Evolutionary conservation across 2,888 invertebrate species (phyloP), one percentile per base, ranked within the genome.

Genomic region (Alsophila aescularia): DNA sequence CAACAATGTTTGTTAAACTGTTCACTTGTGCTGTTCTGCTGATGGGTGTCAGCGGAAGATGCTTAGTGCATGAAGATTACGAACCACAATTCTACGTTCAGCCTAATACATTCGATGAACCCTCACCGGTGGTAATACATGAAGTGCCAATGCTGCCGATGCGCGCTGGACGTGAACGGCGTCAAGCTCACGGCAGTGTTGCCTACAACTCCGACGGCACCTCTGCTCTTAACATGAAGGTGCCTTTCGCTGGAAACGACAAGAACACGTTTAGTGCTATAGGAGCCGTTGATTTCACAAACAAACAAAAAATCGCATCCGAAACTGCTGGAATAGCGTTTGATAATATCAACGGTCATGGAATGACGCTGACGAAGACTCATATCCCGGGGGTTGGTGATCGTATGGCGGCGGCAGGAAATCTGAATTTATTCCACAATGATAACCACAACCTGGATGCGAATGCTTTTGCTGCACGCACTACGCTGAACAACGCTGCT

Each of bases 391-490:
- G 67, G 16, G 73, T 78, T 32, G 81, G 77, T 0, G 64, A 80
- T 24, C 72, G 76, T 40, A 8, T 74, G 21, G 76, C 79, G 0
- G 79, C 68, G 0, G 77, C 75, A 0, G 83, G 73, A 0, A 70
- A 65, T 7, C 42, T 81, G 7, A 81, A 74, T 32, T 55, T 84
- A 5, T 50, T 81, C 51, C 60, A 76, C 41, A 77, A 72, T 13
- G 61, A 66, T 1, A 64, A 72, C 52, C 81, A 83, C 44, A 72
- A 77, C 10, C 41, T 85, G 10, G 71, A 66, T 32, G 82, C 81
- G 0, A 83, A 82, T 15, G 85, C 83, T 0, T 85, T 83, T 62
- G 40, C 75, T 15, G 74, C 79, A 7, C 77, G 72, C 51, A 83
- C 67, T 34, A 75, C 79, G 70, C 83, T 83, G 0, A 69, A 64